phyloP scores from a whole-genome alignment of 2,888 invertebrate genomes.

The Litoditis marina region DNA sequence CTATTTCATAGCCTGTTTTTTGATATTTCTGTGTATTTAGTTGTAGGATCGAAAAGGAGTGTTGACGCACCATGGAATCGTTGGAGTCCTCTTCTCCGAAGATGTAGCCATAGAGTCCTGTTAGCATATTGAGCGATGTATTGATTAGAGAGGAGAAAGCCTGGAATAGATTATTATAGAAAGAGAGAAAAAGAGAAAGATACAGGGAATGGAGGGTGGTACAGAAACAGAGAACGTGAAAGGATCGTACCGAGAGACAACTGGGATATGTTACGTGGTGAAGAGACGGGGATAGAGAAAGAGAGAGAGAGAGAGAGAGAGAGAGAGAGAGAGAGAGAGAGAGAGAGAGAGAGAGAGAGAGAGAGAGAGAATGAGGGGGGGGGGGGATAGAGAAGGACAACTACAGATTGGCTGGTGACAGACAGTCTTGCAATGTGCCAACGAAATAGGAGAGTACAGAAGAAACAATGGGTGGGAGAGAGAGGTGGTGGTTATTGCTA shows the following conservation, averaged over 20 bases:
- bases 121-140: constrained; percentile 11
- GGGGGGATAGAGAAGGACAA: constrained; percentile 1
- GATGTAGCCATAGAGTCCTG: constrained; percentile 22
- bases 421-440: too few species aligned
- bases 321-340: constrained; percentile 7
- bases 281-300: constrained; percentile 1
- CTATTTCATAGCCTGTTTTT: too few species aligned
- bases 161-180: not conserved
- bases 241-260: constrained; percentile 5
- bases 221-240: not conserved
- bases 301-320: constrained; percentile 7
- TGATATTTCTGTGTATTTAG: too few species aligned
- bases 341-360: constrained; percentile 13
- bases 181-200: constrained; percentile 4
- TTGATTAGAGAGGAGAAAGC: constrained; percentile 1
- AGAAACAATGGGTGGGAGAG: too few species aligned
- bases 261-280: too few species aligned
- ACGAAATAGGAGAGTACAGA: too few species aligned
- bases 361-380: constrained; percentile 8
- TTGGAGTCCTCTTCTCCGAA: constrained; percentile 24
- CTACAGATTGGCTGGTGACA: too few species aligned
- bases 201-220: constrained; percentile 5
- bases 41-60: not conserved
- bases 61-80: constrained; percentile 11
- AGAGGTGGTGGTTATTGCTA: too few species aligned